Base-by-base conservation (phyloP, 2,797 vertebrate species). In the Paedocypris micromegethes region DNA sequence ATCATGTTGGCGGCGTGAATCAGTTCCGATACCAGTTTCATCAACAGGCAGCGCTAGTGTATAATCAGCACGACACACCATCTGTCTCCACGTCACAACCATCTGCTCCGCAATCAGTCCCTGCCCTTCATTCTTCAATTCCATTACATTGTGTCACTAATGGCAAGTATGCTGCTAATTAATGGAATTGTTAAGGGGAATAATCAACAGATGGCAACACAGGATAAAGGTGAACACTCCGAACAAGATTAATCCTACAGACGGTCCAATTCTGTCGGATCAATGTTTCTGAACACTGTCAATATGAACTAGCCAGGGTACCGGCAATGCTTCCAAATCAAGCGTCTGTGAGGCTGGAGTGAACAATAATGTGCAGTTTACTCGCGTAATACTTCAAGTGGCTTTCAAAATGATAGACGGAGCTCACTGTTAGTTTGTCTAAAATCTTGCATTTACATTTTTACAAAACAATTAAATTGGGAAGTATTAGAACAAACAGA, bases 41-140 rank as follows among this genome's bases (percentile, higher is more conserved):
- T 83, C 80, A 84, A 56, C 81, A 80, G 73, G 76, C 58, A 68
- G 75, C 64, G 68, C 76, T 68, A 76, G 80, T 78, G 52, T 80
- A 86, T 88, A 88, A 88, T 88, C 86, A 87, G 81, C 85, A 81
- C 87, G 86, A 88, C 84, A 79, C 72, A 68, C 84, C 86, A 88
- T 88, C 85, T 89, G 88, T 84, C 80, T 80, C 60, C 50, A 77
- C 78, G 78, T 83, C 86, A 88, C 79, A 85, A 82, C 85, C 88
- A 89, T 88, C 88, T 88, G 85, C 82, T 85, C 79, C 51, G 72
- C 78, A 85, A 80, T 82, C 80, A 81, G 77, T 80, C 65, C 48
- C 62, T 78, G 73, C 70, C 77, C 70, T 74, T 50, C 78, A 75
- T 77, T 79, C 70, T 5, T 66, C 81, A 77, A 78, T 79, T 74